Conservation (phyloP, 2,113 vertebrate genomes). For the Sylvicapra grimmia region DNA sequence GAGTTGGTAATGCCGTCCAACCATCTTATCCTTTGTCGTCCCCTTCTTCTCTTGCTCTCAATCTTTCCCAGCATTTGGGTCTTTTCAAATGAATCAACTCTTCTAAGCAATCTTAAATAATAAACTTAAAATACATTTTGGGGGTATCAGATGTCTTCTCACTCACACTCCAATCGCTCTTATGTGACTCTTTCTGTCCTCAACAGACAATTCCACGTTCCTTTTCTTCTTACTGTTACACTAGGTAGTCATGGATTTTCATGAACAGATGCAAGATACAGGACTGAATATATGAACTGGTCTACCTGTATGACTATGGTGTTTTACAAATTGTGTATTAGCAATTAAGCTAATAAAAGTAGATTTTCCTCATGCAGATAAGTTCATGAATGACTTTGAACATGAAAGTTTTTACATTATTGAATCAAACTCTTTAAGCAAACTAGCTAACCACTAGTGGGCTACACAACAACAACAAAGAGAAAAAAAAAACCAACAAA, state of each 20-base stretch:
- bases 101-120: neutral
- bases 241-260: neutral
- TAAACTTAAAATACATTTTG: neutral
- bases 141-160: neutral
- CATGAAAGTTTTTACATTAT: neutral
- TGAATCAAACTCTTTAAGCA: neutral
- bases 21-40: rapidly evolving
- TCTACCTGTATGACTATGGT: neutral
- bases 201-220: neutral
- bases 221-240: neutral
- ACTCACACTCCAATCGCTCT: neutral
- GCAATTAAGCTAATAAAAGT: neutral
- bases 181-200: neutral
- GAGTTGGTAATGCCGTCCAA: too few relatives aligned
- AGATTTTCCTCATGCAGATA: neutral
- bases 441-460: neutral
- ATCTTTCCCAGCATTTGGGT: too few relatives aligned
- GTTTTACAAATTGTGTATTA: neutral
- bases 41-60: too few relatives aligned
- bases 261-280: neutral
- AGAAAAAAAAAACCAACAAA: neutral
- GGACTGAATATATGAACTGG: neutral
- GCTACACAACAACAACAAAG: neutral
- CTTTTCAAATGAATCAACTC: too few relatives aligned
- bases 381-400: neutral